Evolutionary conservation across 2,797 vertebrate genomes (phyloP), one percentile per base, ranked within the genome.

Genomic region (Neomorphus geoffroyi): DNA sequence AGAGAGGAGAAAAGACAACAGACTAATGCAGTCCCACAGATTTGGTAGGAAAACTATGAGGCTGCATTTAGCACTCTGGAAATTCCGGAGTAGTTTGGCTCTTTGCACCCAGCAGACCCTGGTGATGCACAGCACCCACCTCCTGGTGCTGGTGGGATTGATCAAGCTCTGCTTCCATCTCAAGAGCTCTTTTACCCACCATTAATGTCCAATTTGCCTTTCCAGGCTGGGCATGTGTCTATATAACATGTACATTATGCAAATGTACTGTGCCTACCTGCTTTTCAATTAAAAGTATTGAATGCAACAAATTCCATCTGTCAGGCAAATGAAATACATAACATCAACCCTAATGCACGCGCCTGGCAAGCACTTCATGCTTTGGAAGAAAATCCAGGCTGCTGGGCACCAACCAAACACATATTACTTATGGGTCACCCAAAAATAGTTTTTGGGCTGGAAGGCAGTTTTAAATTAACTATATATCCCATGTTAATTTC

Each of bases 61-160:
- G 30, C 10, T 51, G 26, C 35, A 65, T 56, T 69, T 39, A 80
- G 22, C 32, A 19, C 46, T 17, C 10, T 1, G 7, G n/a, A 8
- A 60, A 37, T 56, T 33, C 14, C 41, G 18, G 13, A 37, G 9
- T 50, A 27, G 7, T 62, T 79, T 30, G 16, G 7, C 15, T 18
- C 23, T 75, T 32, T 2, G 3, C 5, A 7, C 22, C 32, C 50
- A 74, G 64, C 27, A 79, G 30, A 64, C 39, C 12, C 22, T 45
- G 53, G 39, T 37, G 32, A 75, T 18, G 13, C 6, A 13, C 37
- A 53, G 57, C 19, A 67, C 7, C 8, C 30, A 27, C 8, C 23
- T 54, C 32, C 32, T 6, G 2, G 16, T 9, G 33, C 32, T 45
- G n/a, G n/a, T 1, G 2, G 5, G 11, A 18, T 2, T n/a, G 30